Percentiles rank a stretch among this genome's conserved stretches.
phyloP scores from a whole-genome alignment of 2,888 invertebrate genomes.

The Empis stercorea region DNA sequence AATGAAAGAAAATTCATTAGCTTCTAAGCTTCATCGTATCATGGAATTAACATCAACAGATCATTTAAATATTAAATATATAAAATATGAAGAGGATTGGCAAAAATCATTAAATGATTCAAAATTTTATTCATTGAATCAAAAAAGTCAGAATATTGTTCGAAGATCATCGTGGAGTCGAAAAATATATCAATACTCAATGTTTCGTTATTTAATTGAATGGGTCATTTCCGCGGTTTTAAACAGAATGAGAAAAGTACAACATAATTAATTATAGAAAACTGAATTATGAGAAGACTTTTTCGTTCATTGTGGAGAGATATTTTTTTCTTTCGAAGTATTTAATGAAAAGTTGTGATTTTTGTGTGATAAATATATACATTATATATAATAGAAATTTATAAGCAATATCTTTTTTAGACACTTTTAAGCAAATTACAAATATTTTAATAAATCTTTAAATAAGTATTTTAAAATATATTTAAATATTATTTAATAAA shows the following conservation, averaged over 20 bases:
- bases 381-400: too few relatives aligned
- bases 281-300: conserved; percentile 26
- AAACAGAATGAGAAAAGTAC: conserved; percentile 2
- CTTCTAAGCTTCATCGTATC: neutral
- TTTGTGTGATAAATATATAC: neutral
- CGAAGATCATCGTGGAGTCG: neutral
- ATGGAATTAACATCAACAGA: conserved; percentile 1
- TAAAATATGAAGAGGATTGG: conserved; percentile 10
- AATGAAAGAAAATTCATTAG: neutral
- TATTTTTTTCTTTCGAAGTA: neutral
- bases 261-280: conserved; percentile 32
- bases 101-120: conserved; percentile 7
- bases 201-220: conserved; percentile 1
- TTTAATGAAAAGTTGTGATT: neutral
- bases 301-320: conserved; percentile 6
- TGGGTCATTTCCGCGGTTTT: neutral
- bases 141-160: neutral
- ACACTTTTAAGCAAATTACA: too few relatives aligned
- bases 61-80: neutral
- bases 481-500: too few relatives aligned
- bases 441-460: too few relatives aligned
- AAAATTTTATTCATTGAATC: conserved; percentile 8
- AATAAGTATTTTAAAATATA: too few relatives aligned
- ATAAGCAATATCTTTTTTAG: too few relatives aligned
- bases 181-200: neutral